Conservation (phyloP, 2,113 vertebrate genomes). For the Circaetus cinerascens region DNA sequence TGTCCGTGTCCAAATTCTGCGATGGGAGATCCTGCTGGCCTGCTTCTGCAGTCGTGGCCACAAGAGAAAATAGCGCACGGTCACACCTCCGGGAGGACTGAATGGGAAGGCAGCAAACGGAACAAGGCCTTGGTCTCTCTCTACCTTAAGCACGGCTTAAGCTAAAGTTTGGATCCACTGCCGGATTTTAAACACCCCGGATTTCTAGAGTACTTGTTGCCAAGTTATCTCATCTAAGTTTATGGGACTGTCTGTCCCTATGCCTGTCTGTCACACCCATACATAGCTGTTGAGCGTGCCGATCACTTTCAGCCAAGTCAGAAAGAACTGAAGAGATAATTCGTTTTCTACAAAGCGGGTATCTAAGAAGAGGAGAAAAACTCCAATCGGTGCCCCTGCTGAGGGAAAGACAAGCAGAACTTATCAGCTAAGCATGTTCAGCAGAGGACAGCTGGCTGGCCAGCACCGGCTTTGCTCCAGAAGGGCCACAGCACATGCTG, state of each 20-base stretch:
- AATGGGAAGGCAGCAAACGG: neutral
- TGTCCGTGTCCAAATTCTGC: neutral
- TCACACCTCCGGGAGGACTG: neutral
- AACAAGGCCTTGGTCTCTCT: neutral
- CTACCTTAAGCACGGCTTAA: neutral
- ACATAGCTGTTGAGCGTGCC: neutral
- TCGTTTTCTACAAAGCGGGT: neutral
- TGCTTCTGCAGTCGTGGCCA: neutral
- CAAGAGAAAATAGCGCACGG: neutral
- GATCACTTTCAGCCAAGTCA: neutral
- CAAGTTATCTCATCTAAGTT: neutral
- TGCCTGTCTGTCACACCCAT: neutral
- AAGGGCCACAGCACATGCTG: neutral
- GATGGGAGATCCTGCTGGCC: neutral
- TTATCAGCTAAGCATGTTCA: neutral
- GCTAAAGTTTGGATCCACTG: neutral
- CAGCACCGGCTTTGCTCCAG: neutral
- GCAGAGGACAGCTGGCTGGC: neutral
- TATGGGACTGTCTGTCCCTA: neutral
- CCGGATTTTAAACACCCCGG: neutral
- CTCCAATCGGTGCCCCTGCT: neutral
- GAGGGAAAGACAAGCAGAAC: constrained; percentile 11
- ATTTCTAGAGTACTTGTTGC: neutral
- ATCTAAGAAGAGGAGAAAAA: neutral
- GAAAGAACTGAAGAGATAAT: neutral